These are phyloP conservation scores for Oncorhynchus keta DNA, from an alignment of 2,113 vertebrate species.

Conservation along the genomic window DNA sequence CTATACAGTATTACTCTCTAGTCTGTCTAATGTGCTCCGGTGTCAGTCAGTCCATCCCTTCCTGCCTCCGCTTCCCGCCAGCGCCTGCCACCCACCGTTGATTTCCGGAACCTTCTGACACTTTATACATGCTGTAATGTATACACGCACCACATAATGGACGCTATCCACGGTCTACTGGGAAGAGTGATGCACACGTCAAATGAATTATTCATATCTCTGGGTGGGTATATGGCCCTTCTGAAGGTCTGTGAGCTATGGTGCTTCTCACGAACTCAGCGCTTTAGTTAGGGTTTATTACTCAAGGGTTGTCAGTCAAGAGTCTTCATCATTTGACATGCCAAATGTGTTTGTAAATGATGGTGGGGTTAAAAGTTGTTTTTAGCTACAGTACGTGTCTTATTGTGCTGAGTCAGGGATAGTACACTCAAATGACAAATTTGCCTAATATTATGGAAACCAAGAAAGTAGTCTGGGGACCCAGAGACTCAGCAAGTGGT, in stretches of 20 bases:
- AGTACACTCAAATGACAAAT: too few species aligned
- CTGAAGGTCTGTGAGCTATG: background rate
- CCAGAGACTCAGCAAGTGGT: background rate
- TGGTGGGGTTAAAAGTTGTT: too few species aligned
- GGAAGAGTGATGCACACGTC: constrained; percentile 60
- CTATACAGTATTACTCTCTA: background rate
- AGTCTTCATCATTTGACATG: background rate
- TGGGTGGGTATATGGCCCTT: constrained; percentile 31
- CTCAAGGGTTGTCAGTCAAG: background rate
- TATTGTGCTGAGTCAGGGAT: too few species aligned
- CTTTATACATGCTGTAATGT: constrained; percentile 75
- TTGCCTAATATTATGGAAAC: too few species aligned
- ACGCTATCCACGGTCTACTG: constrained; percentile 65
- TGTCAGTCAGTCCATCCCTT: constrained; percentile 17
- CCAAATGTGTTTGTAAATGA: background rate
- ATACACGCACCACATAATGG: constrained; percentile 66
- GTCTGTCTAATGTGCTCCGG: constrained; percentile 1
- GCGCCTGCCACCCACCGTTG: constrained; percentile 19
- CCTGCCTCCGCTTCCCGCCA: constrained; percentile 59
- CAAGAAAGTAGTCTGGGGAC: background rate
- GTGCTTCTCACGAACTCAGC: background rate
- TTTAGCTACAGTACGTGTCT: too few species aligned
- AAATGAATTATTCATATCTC: constrained; percentile 70
- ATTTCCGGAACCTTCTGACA: constrained; percentile 72
- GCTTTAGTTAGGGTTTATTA: too few species aligned